Conservation (phyloP, 2,113 vertebrate genomes). For the Excalfactoria chinensis region DNA sequence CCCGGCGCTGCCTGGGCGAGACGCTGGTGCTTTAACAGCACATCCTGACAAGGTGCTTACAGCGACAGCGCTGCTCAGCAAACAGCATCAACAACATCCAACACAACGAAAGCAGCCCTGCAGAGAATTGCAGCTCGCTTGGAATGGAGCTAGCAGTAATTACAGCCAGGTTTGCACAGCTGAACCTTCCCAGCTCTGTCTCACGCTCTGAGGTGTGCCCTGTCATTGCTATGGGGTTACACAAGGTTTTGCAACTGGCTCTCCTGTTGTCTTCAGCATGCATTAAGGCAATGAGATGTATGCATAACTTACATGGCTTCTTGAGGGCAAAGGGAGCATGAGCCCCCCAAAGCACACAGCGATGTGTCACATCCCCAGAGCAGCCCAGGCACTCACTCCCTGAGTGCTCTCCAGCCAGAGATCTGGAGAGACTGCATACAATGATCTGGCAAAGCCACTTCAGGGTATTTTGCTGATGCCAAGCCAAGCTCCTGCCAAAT, state of each 20-base stretch:
- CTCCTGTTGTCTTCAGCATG: neutral
- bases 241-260: neutral
- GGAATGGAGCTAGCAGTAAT: neutral
- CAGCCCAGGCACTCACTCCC: fast-evolving
- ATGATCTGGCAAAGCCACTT: neutral
- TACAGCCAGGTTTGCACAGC: neutral
- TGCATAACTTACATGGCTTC: neutral
- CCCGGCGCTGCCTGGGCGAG: fast-evolving
- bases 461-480: neutral
- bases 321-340: neutral
- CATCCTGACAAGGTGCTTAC: neutral
- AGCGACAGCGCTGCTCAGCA: neutral
- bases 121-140: neutral
- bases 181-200: neutral
- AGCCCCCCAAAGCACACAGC: fast-evolving
- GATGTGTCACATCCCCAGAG: fast-evolving
- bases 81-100: neutral
- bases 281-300: neutral
- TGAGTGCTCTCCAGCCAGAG: fast-evolving
- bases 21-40: neutral
- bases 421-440: neutral
- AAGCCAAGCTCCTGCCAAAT: neutral
- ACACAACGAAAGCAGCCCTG: neutral
- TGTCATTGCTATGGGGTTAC: neutral
- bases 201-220: fast-evolving